A percentile compares a stretch with the other conserved stretches of the same genome.
phyloP scores from a whole-genome alignment of 2,797 vertebrate genomes.

The Limosa lapponica region DNA sequence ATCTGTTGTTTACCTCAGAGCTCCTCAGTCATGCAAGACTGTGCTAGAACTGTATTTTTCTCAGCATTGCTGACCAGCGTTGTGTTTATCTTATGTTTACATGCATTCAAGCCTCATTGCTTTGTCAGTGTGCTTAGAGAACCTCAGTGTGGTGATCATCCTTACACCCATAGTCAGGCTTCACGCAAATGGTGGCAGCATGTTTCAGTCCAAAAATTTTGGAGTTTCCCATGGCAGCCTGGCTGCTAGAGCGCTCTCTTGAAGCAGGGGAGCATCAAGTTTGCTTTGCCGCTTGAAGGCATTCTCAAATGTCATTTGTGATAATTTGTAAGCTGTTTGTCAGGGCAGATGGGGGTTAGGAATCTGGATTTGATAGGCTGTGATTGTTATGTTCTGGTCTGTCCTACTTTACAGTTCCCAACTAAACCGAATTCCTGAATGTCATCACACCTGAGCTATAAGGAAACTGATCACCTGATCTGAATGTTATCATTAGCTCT shows the following conservation, averaged over 20 bases:
- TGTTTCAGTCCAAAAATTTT: background rate
- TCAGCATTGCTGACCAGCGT: fast-evolving
- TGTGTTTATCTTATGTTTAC: background rate
- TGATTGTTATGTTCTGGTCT: background rate
- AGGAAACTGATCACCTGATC: background rate
- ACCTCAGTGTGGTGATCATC: background rate
- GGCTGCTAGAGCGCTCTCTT: background rate
- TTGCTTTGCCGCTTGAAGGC: background rate
- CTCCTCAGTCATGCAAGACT: background rate
- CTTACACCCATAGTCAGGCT: background rate
- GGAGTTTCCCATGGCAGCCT: background rate
- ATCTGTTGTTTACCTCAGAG: background rate
- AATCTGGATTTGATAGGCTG: background rate
- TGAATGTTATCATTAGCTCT: background rate
- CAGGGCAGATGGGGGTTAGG: background rate
- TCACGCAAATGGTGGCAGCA: background rate
- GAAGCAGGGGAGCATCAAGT: background rate
- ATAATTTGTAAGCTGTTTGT: background rate
- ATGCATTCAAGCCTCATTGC: background rate
- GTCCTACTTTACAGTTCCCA: background rate
- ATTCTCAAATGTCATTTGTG: background rate
- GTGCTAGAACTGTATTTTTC: background rate
- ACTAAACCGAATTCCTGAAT: background rate
- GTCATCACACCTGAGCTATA: background rate
- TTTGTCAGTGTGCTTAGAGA: background rate